phyloP scores from a whole-genome alignment of 2,797 vertebrate species.

The Choloepus didactylus region DNA sequence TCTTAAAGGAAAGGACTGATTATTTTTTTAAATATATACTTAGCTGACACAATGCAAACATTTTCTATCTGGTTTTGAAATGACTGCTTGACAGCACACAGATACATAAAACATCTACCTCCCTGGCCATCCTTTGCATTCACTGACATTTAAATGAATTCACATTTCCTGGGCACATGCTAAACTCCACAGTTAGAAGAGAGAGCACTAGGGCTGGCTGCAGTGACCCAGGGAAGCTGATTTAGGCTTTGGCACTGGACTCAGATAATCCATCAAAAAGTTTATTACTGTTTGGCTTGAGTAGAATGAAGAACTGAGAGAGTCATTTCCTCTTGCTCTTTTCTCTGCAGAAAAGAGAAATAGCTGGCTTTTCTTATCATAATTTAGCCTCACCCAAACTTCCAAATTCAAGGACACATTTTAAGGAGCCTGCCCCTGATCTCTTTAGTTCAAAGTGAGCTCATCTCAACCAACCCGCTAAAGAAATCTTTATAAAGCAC shows the following conservation, averaged over 20 bases:
- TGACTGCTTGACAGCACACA: not conserved
- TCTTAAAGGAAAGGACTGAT: not conserved
- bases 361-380: slow-evolving; percentile 55
- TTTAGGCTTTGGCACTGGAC: not conserved
- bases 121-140: not conserved
- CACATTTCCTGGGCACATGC: not conserved
- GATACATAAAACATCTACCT: not conserved
- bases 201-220: not conserved
- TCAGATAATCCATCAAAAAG: slow-evolving; percentile 47
- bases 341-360: slow-evolving; percentile 56
- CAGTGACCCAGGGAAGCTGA: not conserved
- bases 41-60: not conserved
- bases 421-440: not conserved
- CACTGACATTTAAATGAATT: not conserved
- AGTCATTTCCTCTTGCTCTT: slow-evolving; percentile 72
- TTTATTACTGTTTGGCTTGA: slow-evolving; percentile 63
- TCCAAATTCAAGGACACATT: not conserved
- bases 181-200: not conserved
- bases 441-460: slow-evolving; percentile 9
- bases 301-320: slow-evolving; percentile 44
- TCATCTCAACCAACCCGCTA: not conserved
- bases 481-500: not conserved
- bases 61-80: not conserved
- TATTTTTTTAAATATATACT: not conserved
- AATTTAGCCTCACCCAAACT: slow-evolving; percentile 20